Evolutionary conservation across 2,888 invertebrate genomes (phyloP), one percentile per base, ranked within the genome.

Genomic region (Dendrolimus houi): DNA sequence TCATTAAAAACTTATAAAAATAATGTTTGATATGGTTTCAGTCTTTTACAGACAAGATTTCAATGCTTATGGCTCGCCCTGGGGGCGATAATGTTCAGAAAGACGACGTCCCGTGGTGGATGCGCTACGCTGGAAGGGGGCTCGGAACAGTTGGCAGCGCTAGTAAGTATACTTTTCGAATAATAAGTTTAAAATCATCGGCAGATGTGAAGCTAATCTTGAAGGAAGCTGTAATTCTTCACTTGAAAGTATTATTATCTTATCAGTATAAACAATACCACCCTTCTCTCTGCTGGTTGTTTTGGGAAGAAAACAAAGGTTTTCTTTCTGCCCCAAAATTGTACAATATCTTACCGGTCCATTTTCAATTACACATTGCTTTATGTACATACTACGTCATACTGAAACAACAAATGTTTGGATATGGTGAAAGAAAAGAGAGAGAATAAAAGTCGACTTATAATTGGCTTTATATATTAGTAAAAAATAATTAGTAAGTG

Each of bases 51-150:
- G 96, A 96, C 81, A 96, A 96, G 92, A 91, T 96, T 72, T 92
- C 94, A 64, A 93, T 94, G 77, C 92, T 96, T 68, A 94, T 96
- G 95, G 93, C 95, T 74, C 93, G 95, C 75, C 96, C 96, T 64
- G 95, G 95, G 68, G 95, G 94, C 81, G 95, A 96, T 83, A 93
- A 93, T 71, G 92, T 90, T 65, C 93, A 94, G 67, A 95, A 95
- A 91, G 96, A 96, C 85, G 96, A 96, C 84, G 93, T 94, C 68
- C 95, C 97, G 67, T 96, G 96, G 96, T 97, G 95, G 94, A 92
- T 97, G 93, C 96, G 96, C 87, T 96, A 96, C 88, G 95, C 94
- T 81, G 96, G 95, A 69, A 93, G 96, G 76, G 93, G 94, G 67
- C 89, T 97, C 71, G 97, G 97, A 64, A 96, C 96, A 67, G 93